phyloP scores from a whole-genome alignment of 2,113 vertebrate species.

The Eretmodus cyanostictus region DNA sequence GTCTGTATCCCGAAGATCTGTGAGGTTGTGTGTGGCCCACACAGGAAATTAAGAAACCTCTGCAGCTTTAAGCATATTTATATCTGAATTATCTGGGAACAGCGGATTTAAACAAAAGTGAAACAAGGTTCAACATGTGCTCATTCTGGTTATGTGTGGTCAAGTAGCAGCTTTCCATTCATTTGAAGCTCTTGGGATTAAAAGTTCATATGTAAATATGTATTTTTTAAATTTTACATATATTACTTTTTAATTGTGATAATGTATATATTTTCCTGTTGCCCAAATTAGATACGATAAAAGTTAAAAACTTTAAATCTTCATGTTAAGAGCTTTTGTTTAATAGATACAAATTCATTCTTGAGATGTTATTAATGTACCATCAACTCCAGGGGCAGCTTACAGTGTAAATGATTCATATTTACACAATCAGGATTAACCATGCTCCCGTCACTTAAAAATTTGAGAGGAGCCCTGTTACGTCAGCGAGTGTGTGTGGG shows the following conservation, averaged over 20 bases:
- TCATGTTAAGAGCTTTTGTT: neutral
- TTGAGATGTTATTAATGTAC: neutral
- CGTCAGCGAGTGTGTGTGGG: conserved; percentile 4
- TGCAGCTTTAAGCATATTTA: conserved; percentile 73
- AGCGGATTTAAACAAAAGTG: conserved; percentile 69
- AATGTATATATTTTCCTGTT: neutral
- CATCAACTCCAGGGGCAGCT: neutral
- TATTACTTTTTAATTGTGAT: neutral
- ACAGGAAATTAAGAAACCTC: conserved; percentile 81
- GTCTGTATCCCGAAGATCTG: conserved; percentile 41
- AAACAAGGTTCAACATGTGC: conserved; percentile 61
- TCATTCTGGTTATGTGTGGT: conserved; percentile 39
- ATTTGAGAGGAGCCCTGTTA: neutral
- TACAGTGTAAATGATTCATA: neutral
- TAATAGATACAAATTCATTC: neutral
- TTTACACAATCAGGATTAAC: neutral
- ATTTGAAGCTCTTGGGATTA: neutral
- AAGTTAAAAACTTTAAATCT: neutral
- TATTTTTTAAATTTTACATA: neutral
- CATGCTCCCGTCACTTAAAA: neutral
- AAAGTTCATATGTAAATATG: neutral
- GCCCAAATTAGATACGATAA: neutral
- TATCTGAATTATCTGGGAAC: conserved; percentile 72
- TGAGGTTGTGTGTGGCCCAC: conserved; percentile 71
- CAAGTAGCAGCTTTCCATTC: neutral